These are phyloP conservation scores for Leptoclinus maculatus DNA, from an alignment of 2,797 vertebrate species.

Conservation along the genomic window DNA sequence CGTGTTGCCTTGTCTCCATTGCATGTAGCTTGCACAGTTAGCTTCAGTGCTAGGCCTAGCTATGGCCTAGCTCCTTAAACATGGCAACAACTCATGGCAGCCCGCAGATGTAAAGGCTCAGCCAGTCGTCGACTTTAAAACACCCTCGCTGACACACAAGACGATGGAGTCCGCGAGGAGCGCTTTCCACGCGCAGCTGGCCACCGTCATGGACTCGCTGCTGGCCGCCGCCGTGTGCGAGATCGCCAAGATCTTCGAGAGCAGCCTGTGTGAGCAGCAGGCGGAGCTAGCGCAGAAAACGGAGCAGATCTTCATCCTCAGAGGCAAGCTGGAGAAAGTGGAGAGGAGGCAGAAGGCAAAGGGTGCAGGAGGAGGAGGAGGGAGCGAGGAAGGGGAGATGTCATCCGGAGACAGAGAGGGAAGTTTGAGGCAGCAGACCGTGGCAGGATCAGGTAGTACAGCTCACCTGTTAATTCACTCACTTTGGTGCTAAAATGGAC, in stretches of 20 bases:
- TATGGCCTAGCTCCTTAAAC: conserved; percentile 14
- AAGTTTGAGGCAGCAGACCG: conserved; percentile 44
- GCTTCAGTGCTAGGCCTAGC: neutral
- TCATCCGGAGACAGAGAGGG: conserved; percentile 50
- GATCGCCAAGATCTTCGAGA: conserved; percentile 83
- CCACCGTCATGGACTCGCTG: conserved; percentile 82
- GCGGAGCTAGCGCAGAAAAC: conserved; percentile 75
- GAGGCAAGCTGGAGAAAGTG: conserved; percentile 72
- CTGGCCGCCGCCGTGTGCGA: conserved; percentile 81
- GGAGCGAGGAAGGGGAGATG: conserved; percentile 54
- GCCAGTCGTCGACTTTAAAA: neutral
- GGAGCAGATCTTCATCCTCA: conserved; percentile 75
- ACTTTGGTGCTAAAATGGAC: neutral
- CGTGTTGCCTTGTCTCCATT: neutral
- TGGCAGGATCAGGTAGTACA: conserved; percentile 62
- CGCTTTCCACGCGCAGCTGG: conserved; percentile 79
- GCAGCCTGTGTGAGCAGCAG: conserved; percentile 81
- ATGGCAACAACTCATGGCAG: conserved; percentile 55
- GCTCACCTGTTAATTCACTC: neutral
- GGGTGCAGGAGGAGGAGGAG: conserved; percentile 53
- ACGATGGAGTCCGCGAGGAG: conserved; percentile 74
- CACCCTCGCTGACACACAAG: conserved; percentile 2
- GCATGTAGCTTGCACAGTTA: neutral
- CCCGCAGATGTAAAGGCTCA: conserved; percentile 31
- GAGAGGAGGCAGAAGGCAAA: conserved; percentile 72